Evolutionary conservation across 2,888 invertebrate species (phyloP).

Genomic region (Nomada hirtipes): DNA sequence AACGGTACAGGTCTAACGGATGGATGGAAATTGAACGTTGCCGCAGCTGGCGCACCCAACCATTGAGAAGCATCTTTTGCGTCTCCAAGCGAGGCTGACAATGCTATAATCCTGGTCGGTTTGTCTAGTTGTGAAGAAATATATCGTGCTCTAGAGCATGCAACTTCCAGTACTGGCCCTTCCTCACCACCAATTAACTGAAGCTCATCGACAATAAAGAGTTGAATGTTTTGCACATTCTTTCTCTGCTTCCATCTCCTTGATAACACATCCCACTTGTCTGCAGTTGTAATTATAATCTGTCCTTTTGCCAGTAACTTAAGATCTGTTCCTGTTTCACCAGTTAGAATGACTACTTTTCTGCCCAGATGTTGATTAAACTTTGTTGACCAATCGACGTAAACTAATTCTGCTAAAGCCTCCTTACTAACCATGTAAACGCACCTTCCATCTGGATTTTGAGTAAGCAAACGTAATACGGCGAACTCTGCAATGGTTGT

Average conservation of each 20-base stretch:
- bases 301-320: conserved; percentile 97
- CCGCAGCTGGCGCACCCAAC: conserved; percentile 97
- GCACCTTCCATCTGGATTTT: conserved; percentile 91
- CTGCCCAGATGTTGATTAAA: conserved; percentile 93
- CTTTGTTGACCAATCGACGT: conserved; percentile 96
- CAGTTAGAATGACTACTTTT: conserved; percentile 96
- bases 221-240: conserved; percentile 97
- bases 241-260: conserved; percentile 99
- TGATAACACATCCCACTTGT: conserved; percentile 99
- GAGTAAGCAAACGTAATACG: conserved; percentile 93
- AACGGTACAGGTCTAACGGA: conserved; percentile 97
- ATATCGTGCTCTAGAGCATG: conserved; percentile 96
- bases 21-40: conserved; percentile 99
- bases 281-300: conserved; percentile 98
- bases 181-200: conserved; percentile 96
- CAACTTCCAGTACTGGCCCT: conserved; percentile 97
- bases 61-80: conserved; percentile 98
- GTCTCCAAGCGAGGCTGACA: conserved; percentile 97
- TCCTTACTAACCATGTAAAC: conserved; percentile 98
- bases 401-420: conserved; percentile 94
- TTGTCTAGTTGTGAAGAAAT: conserved; percentile 97
- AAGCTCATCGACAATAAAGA: conserved; percentile 98
- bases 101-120: conserved; percentile 96
- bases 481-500: conserved; percentile 98
- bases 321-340: conserved; percentile 98